Evolutionary conservation across 1,140 invertebrate genomes (phyloP), one percentile per base, ranked within the genome.

Genomic region (Drosophila truncata): DNA sequence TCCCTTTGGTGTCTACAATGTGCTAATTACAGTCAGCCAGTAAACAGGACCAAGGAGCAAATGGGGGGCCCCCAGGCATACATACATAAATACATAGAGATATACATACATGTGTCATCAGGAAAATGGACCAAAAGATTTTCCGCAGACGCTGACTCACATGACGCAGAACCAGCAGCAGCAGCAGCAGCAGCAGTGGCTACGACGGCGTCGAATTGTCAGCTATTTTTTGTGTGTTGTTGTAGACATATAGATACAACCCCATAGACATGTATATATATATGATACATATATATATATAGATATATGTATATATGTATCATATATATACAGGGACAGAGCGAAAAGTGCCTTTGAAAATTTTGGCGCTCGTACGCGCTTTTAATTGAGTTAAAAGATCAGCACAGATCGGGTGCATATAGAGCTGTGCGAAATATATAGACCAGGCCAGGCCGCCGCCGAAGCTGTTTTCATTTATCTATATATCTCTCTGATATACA

Each of bases 341-440:
- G 61, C 25, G 63, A 44, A 60, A 82, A 83, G 76, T 86, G 82
- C 74, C 75, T 85, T 85, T 85, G 82, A 85, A 85, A 86, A 74
- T 63, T 63, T 80, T 88, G 84, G 73, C 77, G 82, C 74, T 86
- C 80, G 84, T 88, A 78, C 74, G 80, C 83, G 84, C 80, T 87
- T 87, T 87, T 88, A 88, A 87, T 87, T 87, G 77, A 87, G 84
- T 88, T 88, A 87, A 87, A 88, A 87, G 84, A 84, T 87, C 83
- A 87, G 71, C 84, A 49, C 71, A 83, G 76, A 85, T 84, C 82
- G 65, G 80, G 44, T 70, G 69, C 52, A 86, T 81, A 85, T 81
- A 86, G 85, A 78, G 47, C 20, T 18, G 42, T 65, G 42, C 42
- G 69, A 18, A 44, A 57, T 39, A 70, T 78, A 78, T 77, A 75